Evolutionary conservation across 2,888 invertebrate genomes (phyloP).

Genomic region (Carabus problematicus): DNA sequence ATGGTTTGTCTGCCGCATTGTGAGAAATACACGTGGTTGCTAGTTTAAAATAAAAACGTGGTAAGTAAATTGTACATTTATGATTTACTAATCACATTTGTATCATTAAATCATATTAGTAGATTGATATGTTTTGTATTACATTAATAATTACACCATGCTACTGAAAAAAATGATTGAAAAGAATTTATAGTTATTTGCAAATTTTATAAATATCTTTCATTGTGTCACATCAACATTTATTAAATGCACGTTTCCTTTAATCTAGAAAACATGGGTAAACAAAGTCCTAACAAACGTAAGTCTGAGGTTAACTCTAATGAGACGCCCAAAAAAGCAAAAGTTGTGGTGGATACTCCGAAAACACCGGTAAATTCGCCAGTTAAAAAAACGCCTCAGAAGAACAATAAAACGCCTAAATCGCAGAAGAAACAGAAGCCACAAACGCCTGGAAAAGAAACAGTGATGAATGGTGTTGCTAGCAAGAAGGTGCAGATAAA

Average conservation of each 20-base stretch:
- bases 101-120: too few relatives aligned
- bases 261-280: background rate
- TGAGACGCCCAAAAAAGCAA: conserved; percentile 9
- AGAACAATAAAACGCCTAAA: conserved; percentile 9
- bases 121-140: too few relatives aligned
- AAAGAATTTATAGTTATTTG: too few relatives aligned
- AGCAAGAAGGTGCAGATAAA: background rate
- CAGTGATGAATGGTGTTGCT: background rate
- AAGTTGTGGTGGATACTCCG: background rate
- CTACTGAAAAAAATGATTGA: too few relatives aligned
- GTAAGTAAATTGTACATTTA: too few relatives aligned
- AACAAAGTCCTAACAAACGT: conserved; percentile 22
- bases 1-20: too few relatives aligned
- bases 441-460: background rate
- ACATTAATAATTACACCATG: too few relatives aligned
- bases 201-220: too few relatives aligned
- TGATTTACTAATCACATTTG: too few relatives aligned
- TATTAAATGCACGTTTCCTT: background rate
- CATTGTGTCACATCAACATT: too few relatives aligned
- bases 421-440: background rate
- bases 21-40: too few relatives aligned
- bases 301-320: background rate
- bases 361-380: conserved; percentile 10
- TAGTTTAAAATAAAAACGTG: too few relatives aligned
- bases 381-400: background rate